Evolutionary conservation across 2,113 vertebrate species (phyloP).

Genomic region (Ahaetulla prasina): DNA sequence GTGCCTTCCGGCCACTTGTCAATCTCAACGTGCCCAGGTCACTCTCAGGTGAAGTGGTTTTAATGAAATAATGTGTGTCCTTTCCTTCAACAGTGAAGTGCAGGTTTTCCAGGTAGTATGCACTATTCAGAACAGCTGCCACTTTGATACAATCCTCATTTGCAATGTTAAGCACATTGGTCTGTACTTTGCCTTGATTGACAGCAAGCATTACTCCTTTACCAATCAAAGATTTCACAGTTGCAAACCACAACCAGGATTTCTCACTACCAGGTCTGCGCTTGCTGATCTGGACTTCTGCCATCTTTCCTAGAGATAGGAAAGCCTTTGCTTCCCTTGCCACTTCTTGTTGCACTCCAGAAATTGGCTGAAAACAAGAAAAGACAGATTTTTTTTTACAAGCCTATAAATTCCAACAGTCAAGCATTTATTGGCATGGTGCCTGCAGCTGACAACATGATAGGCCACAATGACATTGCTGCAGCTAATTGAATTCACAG

Average conservation of each 20-base stretch:
- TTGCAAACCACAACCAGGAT: conserved; percentile 96
- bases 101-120: conserved; percentile 93
- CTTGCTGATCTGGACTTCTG: conserved; percentile 84
- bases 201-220: conserved; percentile 95
- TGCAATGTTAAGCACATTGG: conserved; percentile 91
- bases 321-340: conserved; percentile 89
- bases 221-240: conserved; percentile 89
- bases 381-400: conserved; percentile 65
- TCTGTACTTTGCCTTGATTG: conserved; percentile 90
- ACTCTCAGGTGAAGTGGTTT: conserved; percentile 86
- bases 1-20: conserved; percentile 88
- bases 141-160: conserved; percentile 98
- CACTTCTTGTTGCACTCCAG: conserved; percentile 95
- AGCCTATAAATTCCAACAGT: conserved; percentile 35
- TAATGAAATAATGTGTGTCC: conserved; percentile 97
- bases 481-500: conserved; percentile 59
- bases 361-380: conserved; percentile 85
- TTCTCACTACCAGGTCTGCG: conserved; percentile 75
- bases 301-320: conserved; percentile 89
- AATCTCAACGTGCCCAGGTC: conserved; percentile 91
- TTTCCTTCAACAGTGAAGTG: conserved; percentile 92
- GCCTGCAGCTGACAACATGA: conserved; percentile 25
- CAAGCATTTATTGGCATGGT: conserved; percentile 44
- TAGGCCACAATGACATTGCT: conserved; percentile 33
- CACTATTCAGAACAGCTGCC: conserved; percentile 92